Evolutionary conservation across 2,113 vertebrate species (phyloP), one percentile per base, ranked within the genome.

Genomic region (Strigops habroptila): DNA sequence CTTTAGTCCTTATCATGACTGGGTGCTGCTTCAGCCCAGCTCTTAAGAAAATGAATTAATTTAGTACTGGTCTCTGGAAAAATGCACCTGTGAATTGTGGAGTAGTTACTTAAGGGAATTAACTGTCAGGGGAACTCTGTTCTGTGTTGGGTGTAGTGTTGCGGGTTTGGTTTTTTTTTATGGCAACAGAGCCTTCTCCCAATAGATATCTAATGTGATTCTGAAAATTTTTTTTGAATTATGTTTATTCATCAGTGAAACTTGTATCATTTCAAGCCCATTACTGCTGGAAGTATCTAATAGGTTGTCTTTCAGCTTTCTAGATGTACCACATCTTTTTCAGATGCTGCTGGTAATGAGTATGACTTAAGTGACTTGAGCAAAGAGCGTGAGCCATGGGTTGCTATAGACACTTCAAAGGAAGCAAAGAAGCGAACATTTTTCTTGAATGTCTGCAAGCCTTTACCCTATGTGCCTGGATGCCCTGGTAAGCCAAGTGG

Each of bases 371-470:
- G 98, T 55, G 98, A 98, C 95, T 96, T 99, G 92, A 98, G 98
- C 93, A 97, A 93, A 39, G 92, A 98, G 1, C 89, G 94, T 86
- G 98, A 98, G 46, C 98, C 98, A 0, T 99, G 99, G 98, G 90
- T 98, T 10, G 98, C 99, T 43, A 95, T 99, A 22, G 98, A 99
- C 87, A 98, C 98, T 4, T 97, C 98, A 3, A 90, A 88, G 2
- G 95, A 97, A 2, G 97, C 96, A 16, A 97, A 96, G 30, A 98
- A 91, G 3, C 97, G 98, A 88, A 98, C 87, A 0, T 99, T 99
- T 97, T 99, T 98, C 96, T 95, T 99, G 80, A 99, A 98, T 14
- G 98, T 99, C 60, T 99, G 99, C 97, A 99, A 95, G 41, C 99
- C 99, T 10, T 98, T 99, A 37, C 98, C 99, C 2, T 90, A 93